phyloP scores from a whole-genome alignment of 2,797 vertebrate species.

The Crax fasciolata region DNA sequence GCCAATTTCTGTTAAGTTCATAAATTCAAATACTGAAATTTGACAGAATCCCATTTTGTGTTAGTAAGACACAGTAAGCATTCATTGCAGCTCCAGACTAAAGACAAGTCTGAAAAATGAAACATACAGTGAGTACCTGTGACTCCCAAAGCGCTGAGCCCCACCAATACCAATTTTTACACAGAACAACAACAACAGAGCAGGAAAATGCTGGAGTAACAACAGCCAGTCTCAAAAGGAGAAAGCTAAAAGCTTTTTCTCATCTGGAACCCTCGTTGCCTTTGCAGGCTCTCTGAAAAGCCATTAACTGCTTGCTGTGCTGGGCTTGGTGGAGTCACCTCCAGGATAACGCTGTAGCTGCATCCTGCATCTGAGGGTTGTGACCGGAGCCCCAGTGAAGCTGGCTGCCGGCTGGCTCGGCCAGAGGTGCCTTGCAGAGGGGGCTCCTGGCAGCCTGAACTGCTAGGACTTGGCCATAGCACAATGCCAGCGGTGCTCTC shows the following conservation, averaged over 20 bases:
- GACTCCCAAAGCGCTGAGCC: neutral
- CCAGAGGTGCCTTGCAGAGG: neutral
- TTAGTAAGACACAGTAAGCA: conserved; percentile 1
- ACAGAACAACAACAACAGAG: neutral
- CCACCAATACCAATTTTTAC: neutral
- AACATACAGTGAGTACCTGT: neutral
- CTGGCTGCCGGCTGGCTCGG: fast-evolving
- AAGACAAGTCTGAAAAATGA: neutral
- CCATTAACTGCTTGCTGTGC: neutral
- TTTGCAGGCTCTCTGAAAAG: neutral
- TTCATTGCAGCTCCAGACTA: conserved; percentile 1
- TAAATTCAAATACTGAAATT: conserved; percentile 54
- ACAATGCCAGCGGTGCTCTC: neutral
- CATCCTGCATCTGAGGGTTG: neutral
- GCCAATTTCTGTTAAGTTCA: conserved; percentile 14
- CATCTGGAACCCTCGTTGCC: neutral
- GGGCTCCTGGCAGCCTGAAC: fast-evolving
- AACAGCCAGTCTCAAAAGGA: neutral
- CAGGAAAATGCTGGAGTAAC: neutral
- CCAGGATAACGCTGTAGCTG: neutral
- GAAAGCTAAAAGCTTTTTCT: neutral
- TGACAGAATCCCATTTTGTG: conserved; percentile 53
- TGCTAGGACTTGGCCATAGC: neutral
- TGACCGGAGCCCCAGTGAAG: neutral
- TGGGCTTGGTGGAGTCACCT: neutral